These are phyloP conservation scores for Congeria kusceri DNA, from an alignment of 2,888 invertebrate genomes.

Conservation along the genomic window DNA sequence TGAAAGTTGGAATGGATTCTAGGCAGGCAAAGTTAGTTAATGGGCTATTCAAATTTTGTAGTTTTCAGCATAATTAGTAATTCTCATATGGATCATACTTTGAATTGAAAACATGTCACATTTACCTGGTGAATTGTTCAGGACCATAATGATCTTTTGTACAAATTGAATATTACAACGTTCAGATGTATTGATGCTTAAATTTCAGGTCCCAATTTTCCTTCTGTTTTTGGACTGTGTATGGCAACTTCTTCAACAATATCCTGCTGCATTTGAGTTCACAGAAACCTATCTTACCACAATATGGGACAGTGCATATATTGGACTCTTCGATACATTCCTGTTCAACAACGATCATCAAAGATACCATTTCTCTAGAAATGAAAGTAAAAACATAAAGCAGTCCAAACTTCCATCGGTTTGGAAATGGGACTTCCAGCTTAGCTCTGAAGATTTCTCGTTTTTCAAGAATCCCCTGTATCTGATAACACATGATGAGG, in stretches of 20 bases:
- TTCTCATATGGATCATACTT: too few species aligned
- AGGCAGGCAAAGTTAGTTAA: too few species aligned
- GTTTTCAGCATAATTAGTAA: too few species aligned
- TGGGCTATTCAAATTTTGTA: too few species aligned
- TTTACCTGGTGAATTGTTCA: too few species aligned
- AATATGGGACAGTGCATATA: constrained; percentile 95
- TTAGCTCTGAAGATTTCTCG: constrained; percentile 91
- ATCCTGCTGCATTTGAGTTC: constrained; percentile 95
- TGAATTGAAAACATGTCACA: too few species aligned
- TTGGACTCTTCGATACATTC: constrained; percentile 96
- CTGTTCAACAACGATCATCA: constrained; percentile 95
- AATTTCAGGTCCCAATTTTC: constrained; percentile 92
- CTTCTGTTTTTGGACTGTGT: constrained; percentile 96
- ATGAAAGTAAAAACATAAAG: constrained; percentile 64
- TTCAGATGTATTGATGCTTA: too few species aligned
- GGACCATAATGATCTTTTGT: too few species aligned
- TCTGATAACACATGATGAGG: constrained; percentile 64
- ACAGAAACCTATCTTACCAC: constrained; percentile 96
- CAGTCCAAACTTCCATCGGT: constrained; percentile 85
- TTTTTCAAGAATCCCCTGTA: constrained; percentile 94
- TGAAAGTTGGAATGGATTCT: too few species aligned
- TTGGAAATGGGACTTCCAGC: constrained; percentile 97
- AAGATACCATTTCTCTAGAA: constrained; percentile 88
- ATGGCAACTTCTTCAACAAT: constrained; percentile 96
- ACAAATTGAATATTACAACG: too few species aligned